Conservation (phyloP, 2,888 invertebrate species). For the Sinhomidia bicolor region DNA sequence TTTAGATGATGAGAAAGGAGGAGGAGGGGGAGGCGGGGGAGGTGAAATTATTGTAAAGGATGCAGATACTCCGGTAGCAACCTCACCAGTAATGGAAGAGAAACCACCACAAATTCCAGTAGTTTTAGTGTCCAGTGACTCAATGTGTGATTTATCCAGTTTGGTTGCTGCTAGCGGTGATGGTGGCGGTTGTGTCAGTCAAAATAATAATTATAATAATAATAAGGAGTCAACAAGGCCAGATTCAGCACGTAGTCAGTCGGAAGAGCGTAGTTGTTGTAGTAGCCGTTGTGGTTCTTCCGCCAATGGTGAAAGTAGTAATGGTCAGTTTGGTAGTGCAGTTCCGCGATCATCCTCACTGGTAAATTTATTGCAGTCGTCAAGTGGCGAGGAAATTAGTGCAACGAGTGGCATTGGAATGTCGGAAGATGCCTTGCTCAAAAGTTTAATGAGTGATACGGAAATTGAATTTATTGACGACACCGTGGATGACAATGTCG, state of each 20-base stretch:
- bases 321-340: conserved; percentile 15
- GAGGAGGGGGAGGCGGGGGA: not conserved
- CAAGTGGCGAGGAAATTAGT: conserved; percentile 66
- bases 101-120: conserved; percentile 19
- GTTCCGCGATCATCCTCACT: conserved; percentile 24
- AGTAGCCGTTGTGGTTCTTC: conserved; percentile 49
- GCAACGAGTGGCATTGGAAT: conserved; percentile 47
- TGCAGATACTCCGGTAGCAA: not conserved
- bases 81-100: not conserved
- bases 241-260: conserved; percentile 17
- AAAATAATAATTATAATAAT: not conserved
- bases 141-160: conserved; percentile 18
- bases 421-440: conserved; percentile 59
- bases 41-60: not conserved
- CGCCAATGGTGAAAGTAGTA: conserved; percentile 32
- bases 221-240: not conserved
- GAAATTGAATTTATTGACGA: conserved; percentile 75
- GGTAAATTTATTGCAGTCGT: conserved; percentile 23
- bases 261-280: conserved; percentile 47
- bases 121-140: conserved; percentile 67
- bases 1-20: conserved; percentile 8
- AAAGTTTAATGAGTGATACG: conserved; percentile 67
- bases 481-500: conserved; percentile 38
- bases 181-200: not conserved
- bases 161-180: no score